phyloP scores from a whole-genome alignment of 2,113 vertebrate species.

The Etia nguti region DNA sequence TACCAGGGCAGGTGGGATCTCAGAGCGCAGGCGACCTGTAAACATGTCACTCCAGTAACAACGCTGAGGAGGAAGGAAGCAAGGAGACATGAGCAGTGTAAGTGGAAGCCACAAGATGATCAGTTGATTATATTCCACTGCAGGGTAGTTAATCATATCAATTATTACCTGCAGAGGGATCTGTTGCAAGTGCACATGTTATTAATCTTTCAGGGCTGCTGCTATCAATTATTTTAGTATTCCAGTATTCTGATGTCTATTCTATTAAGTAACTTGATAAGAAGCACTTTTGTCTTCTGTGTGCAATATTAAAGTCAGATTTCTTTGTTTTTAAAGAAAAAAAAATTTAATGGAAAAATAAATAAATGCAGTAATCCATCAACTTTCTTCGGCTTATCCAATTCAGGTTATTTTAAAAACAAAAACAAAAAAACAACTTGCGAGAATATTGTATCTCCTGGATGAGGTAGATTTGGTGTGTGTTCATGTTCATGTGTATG shows the following conservation, averaged over 20 bases:
- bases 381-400: no score
- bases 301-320: background rate
- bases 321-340: background rate
- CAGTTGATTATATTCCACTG: background rate
- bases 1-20: constrained; percentile 96
- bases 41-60: constrained; percentile 99
- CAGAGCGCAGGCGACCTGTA: constrained; percentile 89
- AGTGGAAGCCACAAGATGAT: background rate
- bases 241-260: background rate
- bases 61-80: constrained; percentile 64
- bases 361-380: no score
- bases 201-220: background rate
- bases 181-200: background rate
- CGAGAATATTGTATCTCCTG: no score
- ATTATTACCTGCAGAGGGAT: background rate
- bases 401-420: no score
- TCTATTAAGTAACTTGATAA: background rate
- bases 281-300: background rate
- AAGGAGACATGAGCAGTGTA: background rate
- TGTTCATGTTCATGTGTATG: no score
- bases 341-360: no score
- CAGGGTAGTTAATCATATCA: background rate
- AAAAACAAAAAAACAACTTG: no score
- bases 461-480: no score
- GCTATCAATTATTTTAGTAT: background rate